Percentiles rank a stretch among this genome's conserved stretches.
phyloP scores from a whole-genome alignment of 2,797 vertebrate genomes.

The Euthynnus affinis region DNA sequence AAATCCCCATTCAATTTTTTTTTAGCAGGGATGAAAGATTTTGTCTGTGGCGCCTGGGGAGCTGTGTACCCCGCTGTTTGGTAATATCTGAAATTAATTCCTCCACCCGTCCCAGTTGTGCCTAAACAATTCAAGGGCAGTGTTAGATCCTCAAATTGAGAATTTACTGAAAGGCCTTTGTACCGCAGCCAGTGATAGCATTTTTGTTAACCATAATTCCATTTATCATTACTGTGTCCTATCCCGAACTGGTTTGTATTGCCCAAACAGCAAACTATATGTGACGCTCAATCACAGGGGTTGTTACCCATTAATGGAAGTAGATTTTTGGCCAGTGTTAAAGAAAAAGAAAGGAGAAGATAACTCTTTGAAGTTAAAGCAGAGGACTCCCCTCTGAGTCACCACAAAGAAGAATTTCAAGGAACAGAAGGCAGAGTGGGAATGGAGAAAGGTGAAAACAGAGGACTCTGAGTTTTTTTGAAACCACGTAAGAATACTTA shows the following conservation, averaged over 20 bases:
- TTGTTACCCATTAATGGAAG: constrained; percentile 63
- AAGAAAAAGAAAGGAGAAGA: constrained; percentile 39
- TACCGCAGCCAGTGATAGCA: constrained; percentile 49
- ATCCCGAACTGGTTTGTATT: constrained; percentile 50
- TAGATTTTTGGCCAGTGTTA: constrained; percentile 30
- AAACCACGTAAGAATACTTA: constrained; percentile 52
- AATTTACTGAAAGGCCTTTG: constrained; percentile 71
- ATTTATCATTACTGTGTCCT: constrained; percentile 67
- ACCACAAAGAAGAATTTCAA: constrained; percentile 51
- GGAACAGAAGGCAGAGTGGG: constrained; percentile 39
- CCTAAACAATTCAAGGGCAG: constrained; percentile 83
- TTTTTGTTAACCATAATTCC: constrained; percentile 71
- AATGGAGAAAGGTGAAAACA: constrained; percentile 55
- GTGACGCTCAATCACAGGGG: constrained; percentile 64
- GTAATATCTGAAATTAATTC: constrained; percentile 85
- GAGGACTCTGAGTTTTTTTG: constrained; percentile 40
- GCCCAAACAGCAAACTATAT: constrained; percentile 59
- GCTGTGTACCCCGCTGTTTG: constrained; percentile 75
- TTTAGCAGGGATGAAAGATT: constrained; percentile 70
- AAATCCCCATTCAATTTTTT: constrained; percentile 79
- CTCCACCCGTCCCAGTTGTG: constrained; percentile 71
- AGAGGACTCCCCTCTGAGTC: constrained; percentile 48
- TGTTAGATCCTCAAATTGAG: constrained; percentile 71
- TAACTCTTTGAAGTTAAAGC: constrained; percentile 61
- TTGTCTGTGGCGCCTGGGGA: constrained; percentile 68